Percentiles rank a stretch among this genome's conserved stretches.
Evolutionary conservation across 2,113 vertebrate species (phyloP).

Genomic region (Pagrus major): DNA sequence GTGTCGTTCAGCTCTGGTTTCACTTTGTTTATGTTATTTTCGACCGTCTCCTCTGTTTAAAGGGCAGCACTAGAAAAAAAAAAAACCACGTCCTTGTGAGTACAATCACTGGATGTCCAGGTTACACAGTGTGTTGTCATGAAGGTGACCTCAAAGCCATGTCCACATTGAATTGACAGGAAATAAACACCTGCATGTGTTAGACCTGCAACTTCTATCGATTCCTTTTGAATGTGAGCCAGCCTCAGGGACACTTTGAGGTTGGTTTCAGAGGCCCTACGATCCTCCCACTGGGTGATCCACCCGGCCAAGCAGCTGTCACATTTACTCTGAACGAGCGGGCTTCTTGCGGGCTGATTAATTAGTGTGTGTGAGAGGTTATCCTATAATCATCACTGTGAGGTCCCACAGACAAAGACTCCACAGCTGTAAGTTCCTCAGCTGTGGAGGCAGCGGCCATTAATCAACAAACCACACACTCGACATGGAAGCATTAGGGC

Average conservation of each 20-base stretch:
- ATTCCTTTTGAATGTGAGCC: constrained; percentile 48
- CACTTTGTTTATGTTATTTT: constrained; percentile 17
- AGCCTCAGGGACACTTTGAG: constrained; percentile 56
- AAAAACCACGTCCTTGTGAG: constrained; percentile 8
- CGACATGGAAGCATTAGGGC: constrained; percentile 4
- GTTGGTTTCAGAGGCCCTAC: constrained; percentile 35
- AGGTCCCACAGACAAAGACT: constrained; percentile 60
- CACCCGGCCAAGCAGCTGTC: constrained; percentile 60
- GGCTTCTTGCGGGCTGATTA: constrained; percentile 71
- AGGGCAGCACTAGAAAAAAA: constrained; percentile 15
- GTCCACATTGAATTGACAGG: constrained; percentile 43
- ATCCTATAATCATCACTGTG: constrained; percentile 71
- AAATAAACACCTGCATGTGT: constrained; percentile 39
- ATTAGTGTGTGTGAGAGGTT: constrained; percentile 71
- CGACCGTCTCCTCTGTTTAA: constrained; percentile 3
- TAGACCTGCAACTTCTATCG: constrained; percentile 30
- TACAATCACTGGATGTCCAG: constrained; percentile 1
- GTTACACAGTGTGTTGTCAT: constrained; percentile 2
- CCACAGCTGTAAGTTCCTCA: constrained; percentile 46
- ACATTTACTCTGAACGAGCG: constrained; percentile 47
- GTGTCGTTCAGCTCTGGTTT: not conserved
- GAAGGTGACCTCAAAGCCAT: constrained; percentile 24
- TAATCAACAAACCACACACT: constrained; percentile 64
- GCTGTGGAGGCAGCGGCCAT: constrained; percentile 53
- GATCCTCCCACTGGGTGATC: constrained; percentile 40